phyloP scores from a whole-genome alignment of 2,797 vertebrate genomes.

The Todus mexicanus region DNA sequence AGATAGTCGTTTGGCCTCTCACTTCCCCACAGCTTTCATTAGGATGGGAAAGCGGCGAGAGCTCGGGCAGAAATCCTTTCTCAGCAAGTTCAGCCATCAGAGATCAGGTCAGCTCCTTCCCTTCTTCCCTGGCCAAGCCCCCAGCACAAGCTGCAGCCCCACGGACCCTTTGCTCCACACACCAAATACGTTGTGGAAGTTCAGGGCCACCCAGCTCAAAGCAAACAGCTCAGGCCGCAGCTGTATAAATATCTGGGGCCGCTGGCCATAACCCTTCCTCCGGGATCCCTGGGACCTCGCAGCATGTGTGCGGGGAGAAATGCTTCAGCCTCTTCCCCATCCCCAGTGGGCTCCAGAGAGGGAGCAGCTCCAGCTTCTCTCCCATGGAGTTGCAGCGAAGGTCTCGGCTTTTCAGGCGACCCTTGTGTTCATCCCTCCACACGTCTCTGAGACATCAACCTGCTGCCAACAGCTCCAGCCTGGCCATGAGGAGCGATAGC shows the following conservation, averaged over 20 bases:
- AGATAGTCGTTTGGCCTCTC: neutral
- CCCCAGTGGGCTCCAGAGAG: neutral
- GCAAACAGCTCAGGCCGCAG: neutral
- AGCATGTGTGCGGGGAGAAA: neutral
- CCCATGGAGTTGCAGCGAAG: neutral
- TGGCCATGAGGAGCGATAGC: fast-evolving
- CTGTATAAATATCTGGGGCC: conserved; percentile 41
- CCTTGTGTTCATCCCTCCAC: neutral
- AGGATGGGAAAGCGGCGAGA: neutral
- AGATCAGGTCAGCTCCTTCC: neutral
- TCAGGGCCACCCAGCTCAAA: conserved; percentile 38
- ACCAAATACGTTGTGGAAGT: neutral
- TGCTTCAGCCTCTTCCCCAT: neutral
- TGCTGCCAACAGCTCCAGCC: neutral
- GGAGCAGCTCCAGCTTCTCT: neutral
- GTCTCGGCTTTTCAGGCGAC: neutral
- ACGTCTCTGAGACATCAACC: fast-evolving
- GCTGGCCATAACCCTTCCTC: neutral
- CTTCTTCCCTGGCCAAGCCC: neutral
- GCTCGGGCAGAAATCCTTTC: neutral
- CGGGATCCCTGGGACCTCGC: conserved; percentile 6
- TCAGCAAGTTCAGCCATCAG: neutral
- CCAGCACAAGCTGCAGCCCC: neutral
- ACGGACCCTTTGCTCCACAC: neutral
- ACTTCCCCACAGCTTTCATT: neutral